These are phyloP conservation scores for Nemotelus pantherinus DNA, from an alignment of 2,888 invertebrate species.

Conservation along the genomic window DNA sequence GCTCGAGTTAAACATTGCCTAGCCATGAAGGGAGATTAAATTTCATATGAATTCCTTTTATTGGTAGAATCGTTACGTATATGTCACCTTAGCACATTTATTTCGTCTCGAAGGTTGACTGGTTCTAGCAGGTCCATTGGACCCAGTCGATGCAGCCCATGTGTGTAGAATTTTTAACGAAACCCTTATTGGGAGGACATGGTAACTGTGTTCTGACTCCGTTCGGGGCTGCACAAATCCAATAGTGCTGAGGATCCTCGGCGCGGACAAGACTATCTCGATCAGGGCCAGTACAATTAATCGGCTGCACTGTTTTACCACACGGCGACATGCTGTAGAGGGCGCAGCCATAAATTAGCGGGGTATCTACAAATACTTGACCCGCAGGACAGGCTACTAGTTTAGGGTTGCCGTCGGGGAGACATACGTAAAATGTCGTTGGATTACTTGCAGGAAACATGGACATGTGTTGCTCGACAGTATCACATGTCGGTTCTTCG, in stretches of 20 bases:
- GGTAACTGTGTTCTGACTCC: constrained; percentile 16
- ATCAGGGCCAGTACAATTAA: not conserved
- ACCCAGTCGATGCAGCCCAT: constrained; percentile 31
- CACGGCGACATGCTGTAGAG: constrained; percentile 11
- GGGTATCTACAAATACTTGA: constrained; percentile 10
- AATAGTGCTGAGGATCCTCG: constrained; percentile 5
- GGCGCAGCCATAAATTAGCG: constrained; percentile 13
- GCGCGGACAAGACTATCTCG: constrained; percentile 2
- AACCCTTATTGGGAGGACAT: constrained; percentile 17
- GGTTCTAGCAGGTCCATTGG: constrained; percentile 17
- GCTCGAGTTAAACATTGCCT: too few species aligned
- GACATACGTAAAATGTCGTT: constrained; percentile 30
- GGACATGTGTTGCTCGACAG: constrained; percentile 7
- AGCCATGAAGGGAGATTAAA: too few species aligned
- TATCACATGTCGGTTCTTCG: constrained; percentile 19
- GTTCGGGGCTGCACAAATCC: constrained; percentile 30
- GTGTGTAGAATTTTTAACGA: constrained; percentile 26
- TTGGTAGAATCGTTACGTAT: too few species aligned
- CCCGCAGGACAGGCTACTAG: not conserved
- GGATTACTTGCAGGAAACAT: constrained; percentile 31
- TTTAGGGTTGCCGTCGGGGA: constrained; percentile 22
- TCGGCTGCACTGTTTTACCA: not conserved
- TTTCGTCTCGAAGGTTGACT: not conserved
- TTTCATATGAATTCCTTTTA: too few species aligned
- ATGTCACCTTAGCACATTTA: not conserved